Percentiles rank a stretch among this genome's conserved stretches.
Evolutionary conservation across 2,888 invertebrate species (phyloP).

Genomic region (Eupithecia subumbrata): DNA sequence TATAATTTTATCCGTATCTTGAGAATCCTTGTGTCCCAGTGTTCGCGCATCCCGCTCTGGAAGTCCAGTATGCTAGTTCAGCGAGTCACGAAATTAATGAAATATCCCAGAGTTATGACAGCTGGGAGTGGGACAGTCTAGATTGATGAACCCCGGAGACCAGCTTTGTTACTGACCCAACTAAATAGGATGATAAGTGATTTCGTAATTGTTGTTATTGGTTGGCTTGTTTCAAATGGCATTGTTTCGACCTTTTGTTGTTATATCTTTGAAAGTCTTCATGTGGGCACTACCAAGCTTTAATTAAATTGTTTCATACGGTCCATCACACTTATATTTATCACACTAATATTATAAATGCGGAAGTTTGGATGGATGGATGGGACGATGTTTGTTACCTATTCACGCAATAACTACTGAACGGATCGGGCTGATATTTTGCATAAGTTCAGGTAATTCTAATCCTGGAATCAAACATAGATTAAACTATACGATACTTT

Average conservation of each 20-base stretch:
- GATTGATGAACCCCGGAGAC: conserved; percentile 64
- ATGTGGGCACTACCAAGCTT: background rate
- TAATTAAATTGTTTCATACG: background rate
- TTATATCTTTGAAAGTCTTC: background rate
- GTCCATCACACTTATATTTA: background rate
- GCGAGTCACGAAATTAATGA: conserved; percentile 69
- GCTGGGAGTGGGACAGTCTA: conserved; percentile 55
- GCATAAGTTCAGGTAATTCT: no score
- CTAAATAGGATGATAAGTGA: conserved; percentile 35
- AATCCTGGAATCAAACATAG: no score
- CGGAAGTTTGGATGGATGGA: no score
- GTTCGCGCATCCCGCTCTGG: conserved; percentile 14
- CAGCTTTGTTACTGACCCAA: conserved; percentile 38
- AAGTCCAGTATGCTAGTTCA: conserved; percentile 36
- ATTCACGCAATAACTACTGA: no score
- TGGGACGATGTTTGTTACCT: no score
- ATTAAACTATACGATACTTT: no score
- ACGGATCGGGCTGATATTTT: no score
- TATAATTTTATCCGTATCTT: background rate
- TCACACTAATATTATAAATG: no score
- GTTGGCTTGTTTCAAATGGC: conserved; percentile 16
- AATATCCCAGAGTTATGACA: conserved; percentile 66
- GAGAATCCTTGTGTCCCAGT: background rate
- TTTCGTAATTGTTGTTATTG: conserved; percentile 37
- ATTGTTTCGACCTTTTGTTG: background rate